Evolutionary conservation across 2,888 invertebrate species (phyloP), one percentile per base, ranked within the genome.

Genomic region (Ennomos erosarius): DNA sequence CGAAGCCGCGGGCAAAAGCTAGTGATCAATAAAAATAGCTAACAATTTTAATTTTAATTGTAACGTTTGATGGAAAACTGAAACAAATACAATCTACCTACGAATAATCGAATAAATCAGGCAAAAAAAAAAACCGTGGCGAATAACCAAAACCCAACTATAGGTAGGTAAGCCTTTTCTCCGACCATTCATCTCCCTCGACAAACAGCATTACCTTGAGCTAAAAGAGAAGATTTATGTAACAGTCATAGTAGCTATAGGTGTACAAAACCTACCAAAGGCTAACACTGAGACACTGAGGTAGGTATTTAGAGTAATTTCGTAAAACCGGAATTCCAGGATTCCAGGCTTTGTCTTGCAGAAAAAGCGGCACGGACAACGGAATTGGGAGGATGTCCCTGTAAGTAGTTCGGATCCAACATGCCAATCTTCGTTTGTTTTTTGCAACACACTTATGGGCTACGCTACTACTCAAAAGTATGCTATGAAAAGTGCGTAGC

Each of bases 161-260:
- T 26, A 26, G 26, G 26, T 26, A 26, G 26, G 26, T 26, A 26
- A 6, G 26, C 54, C 40, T 54, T 49, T 40, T 37, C 59, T 50
- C 46, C 38, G 49, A 54, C 54, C 49, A 60, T 55, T 55, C 55
- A 55, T 60, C 59, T 55, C 51, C 10, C 51, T 54, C 37, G 47
- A 10, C 49, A 60, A 47, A 55, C 47, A 51, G 50, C 49, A 11
- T 38, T 47, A 47, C 47, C 43, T 38, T 33, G 40, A 39, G 51
- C 40, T 43, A 10, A 13, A 61, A 53, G 37, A 43, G 46, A 46
- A 56, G 56, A 61, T 61, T 61, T 61, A 61, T 61, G 53, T 42
- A 40, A 34, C 48, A 53, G 16, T 16, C 39, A 4, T 34, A n/a
- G 26, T 35, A 34, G 38, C 12, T n/a, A 36, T 12, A 40, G 13